These are phyloP conservation scores for Megaleporinus macrocephalus DNA, from an alignment of 2,113 vertebrate species.

Conservation along the genomic window DNA sequence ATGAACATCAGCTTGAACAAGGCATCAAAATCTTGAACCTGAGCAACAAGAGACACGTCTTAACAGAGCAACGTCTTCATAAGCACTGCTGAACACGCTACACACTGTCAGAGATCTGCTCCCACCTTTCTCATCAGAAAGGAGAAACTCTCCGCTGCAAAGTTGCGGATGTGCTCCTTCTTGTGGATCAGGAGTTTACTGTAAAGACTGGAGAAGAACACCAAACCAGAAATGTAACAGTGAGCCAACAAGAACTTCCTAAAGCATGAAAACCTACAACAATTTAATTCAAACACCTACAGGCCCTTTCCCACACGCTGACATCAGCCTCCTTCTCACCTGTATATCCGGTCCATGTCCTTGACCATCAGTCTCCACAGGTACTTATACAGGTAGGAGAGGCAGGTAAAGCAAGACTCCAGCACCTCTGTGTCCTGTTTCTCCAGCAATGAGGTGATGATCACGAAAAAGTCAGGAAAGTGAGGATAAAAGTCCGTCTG, in stretches of 20 bases:
- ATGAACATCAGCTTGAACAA: slow-evolving; percentile 87
- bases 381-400: slow-evolving; percentile 97
- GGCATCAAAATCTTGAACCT: slow-evolving; percentile 88
- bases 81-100: neutral
- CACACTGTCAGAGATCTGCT: neutral
- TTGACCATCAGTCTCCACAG: slow-evolving; percentile 96
- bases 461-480: slow-evolving; percentile 90
- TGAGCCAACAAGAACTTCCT: neutral
- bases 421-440: slow-evolving; percentile 92
- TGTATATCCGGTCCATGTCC: slow-evolving; percentile 92
- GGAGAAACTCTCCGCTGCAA: slow-evolving; percentile 97
- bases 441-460: slow-evolving; percentile 88
- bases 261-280: too few species aligned
- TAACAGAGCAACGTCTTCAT: neutral
- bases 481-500: slow-evolving; percentile 97
- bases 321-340: slow-evolving; percentile 37
- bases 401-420: slow-evolving; percentile 93
- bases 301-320: neutral
- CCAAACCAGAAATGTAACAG: neutral
- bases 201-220: slow-evolving; percentile 82
- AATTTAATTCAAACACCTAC: neutral
- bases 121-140: slow-evolving; percentile 97
- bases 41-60: slow-evolving; percentile 25
- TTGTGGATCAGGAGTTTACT: slow-evolving; percentile 92
- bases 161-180: slow-evolving; percentile 93